A percentile compares a stretch with the other conserved stretches of the same genome.
Evolutionary conservation across 2,888 invertebrate genomes (phyloP).

Genomic region (Meghimatium bilineatum): DNA sequence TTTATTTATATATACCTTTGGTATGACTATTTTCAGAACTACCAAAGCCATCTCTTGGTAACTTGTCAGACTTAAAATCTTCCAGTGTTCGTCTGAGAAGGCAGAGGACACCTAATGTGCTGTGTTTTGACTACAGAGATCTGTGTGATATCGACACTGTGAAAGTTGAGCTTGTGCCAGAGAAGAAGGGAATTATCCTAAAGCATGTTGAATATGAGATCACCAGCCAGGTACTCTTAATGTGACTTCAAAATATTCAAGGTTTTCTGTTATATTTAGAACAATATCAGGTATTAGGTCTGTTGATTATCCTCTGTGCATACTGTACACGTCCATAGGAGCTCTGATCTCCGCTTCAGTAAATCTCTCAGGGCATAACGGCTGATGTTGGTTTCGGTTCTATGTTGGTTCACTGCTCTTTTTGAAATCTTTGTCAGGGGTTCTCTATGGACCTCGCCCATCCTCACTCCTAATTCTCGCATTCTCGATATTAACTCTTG

Average conservation of each 20-base stretch:
- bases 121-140: slow-evolving; percentile 74
- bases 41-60: slow-evolving; percentile 76
- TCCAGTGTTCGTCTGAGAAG: slow-evolving; percentile 70
- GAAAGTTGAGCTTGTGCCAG: slow-evolving; percentile 77
- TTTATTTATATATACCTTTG: not conserved
- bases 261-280: not conserved
- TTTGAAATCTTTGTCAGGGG: too few species aligned
- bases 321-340: too few species aligned
- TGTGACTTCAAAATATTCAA: not conserved
- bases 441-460: too few species aligned
- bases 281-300: too few species aligned
- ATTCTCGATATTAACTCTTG: too few species aligned
- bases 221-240: slow-evolving; percentile 73
- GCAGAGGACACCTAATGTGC: slow-evolving; percentile 72
- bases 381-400: too few species aligned
- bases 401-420: too few species aligned
- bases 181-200: slow-evolving; percentile 78
- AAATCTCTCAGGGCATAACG: too few species aligned
- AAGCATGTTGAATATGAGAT: slow-evolving; percentile 79
- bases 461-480: too few species aligned
- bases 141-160: slow-evolving; percentile 75
- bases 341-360: too few species aligned
- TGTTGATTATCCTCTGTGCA: too few species aligned
- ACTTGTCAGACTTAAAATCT: slow-evolving; percentile 72
- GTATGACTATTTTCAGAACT: slow-evolving; percentile 67